These are phyloP conservation scores for Grapholita molesta DNA, from an alignment of 1,140 invertebrate genomes.

Conservation along the genomic window DNA sequence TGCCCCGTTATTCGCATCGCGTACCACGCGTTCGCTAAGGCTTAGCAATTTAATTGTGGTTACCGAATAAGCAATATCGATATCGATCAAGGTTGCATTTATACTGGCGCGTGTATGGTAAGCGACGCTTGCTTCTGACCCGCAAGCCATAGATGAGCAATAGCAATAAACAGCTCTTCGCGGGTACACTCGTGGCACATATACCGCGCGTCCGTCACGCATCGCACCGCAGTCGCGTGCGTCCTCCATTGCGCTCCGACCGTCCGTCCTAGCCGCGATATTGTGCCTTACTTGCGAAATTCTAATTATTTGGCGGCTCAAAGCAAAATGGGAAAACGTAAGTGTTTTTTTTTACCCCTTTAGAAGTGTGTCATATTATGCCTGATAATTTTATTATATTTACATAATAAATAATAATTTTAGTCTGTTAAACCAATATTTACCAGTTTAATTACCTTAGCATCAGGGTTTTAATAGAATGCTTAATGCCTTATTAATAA, in stretches of 20 bases:
- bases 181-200: neutral
- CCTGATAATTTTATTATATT: neutral
- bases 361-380: neutral
- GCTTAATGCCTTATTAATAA: too few species aligned
- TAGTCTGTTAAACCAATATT: too few species aligned
- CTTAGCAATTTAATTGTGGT: neutral
- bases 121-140: neutral
- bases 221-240: neutral
- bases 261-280: neutral
- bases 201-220: neutral
- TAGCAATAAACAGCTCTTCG: neutral
- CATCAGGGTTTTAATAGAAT: too few species aligned
- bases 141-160: neutral
- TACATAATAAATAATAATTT: too few species aligned
- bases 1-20: neutral
- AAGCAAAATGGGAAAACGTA: slow-evolving; percentile 29
- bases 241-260: neutral
- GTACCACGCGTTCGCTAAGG: neutral
- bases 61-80: neutral
- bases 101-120: neutral
- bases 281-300: neutral
- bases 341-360: slow-evolving; percentile 23
- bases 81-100: neutral
- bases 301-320: neutral
- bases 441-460: too few species aligned